A percentile compares a stretch with the other conserved stretches of the same genome.
Conservation (phyloP, 2,113 vertebrate species). For the Strix uralensis region DNA sequence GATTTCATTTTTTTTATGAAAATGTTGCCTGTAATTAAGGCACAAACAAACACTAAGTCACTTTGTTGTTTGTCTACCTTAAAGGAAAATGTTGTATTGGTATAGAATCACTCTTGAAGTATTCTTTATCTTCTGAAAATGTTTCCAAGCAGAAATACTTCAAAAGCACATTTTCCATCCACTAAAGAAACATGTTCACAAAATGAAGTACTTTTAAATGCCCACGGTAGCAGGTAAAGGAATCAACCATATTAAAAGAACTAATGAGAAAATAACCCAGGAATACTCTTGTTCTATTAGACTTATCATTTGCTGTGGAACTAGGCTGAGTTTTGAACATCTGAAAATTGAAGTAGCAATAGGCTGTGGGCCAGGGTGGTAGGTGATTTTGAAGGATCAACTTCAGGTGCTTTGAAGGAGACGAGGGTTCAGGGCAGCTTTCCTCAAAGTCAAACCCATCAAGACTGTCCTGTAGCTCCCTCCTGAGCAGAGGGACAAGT, state of each 20-base stretch:
- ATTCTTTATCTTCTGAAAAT: slow-evolving; percentile 42
- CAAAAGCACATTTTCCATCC: slow-evolving; percentile 11
- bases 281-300: background rate
- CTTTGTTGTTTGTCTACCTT: slow-evolving; percentile 24
- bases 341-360: background rate
- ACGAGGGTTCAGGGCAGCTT: accelerated
- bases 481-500: background rate
- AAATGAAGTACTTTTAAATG: slow-evolving; percentile 1
- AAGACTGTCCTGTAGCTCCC: background rate
- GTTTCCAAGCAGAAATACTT: slow-evolving; percentile 49
- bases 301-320: background rate
- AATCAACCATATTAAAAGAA: background rate
- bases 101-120: slow-evolving; percentile 40
- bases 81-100: slow-evolving; percentile 18
- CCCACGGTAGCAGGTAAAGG: background rate
- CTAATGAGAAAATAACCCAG: background rate
- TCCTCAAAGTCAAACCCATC: background rate
- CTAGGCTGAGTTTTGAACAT: background rate
- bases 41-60: background rate
- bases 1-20: background rate
- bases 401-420: background rate
- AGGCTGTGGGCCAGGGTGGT: background rate
- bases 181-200: background rate
- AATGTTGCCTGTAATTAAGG: background rate
- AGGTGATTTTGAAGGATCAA: background rate